phyloP scores from a whole-genome alignment of 2,113 vertebrate species.

The Phyllostomus discolor region DNA sequence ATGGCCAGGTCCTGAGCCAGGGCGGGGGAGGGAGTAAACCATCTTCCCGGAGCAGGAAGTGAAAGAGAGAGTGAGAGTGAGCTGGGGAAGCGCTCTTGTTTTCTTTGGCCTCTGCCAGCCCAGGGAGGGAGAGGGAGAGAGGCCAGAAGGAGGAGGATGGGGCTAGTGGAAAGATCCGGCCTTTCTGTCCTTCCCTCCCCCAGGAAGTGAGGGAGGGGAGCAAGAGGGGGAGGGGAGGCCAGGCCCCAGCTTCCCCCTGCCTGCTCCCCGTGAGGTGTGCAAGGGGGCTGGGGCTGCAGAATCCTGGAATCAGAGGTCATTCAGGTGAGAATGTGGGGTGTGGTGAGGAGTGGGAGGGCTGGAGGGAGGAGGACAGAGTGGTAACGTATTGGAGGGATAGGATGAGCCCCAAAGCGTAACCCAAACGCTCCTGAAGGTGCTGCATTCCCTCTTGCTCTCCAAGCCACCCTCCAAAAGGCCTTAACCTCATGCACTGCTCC shows the following conservation, averaged over 20 bases:
- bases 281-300: not conserved
- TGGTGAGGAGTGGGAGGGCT: not conserved
- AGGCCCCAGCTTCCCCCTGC: not conserved
- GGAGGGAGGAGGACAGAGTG: not conserved
- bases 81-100: conserved; percentile 68
- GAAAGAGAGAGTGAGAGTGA: conserved; percentile 38
- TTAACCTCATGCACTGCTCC: not conserved
- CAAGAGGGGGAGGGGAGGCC: not conserved
- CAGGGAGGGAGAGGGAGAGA: conserved; percentile 40
- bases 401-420: not conserved
- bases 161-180: conserved; percentile 43
- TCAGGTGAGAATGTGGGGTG: not conserved
- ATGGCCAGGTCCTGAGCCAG: conserved; percentile 54
- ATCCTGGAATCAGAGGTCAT: not conserved
- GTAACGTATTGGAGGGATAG: not conserved
- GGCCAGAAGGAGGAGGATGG: conserved; percentile 43
- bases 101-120: conserved; percentile 74
- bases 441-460: not conserved
- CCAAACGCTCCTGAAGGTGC: not conserved
- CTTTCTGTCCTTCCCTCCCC: conserved; percentile 43
- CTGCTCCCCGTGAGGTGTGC: not conserved
- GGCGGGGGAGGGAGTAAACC: conserved; percentile 51
- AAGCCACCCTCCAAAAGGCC: not conserved
- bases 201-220: not conserved
- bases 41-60: conserved; percentile 70